phyloP scores from a whole-genome alignment of 2,888 invertebrate genomes.

The Dinocampus coccinellae region DNA sequence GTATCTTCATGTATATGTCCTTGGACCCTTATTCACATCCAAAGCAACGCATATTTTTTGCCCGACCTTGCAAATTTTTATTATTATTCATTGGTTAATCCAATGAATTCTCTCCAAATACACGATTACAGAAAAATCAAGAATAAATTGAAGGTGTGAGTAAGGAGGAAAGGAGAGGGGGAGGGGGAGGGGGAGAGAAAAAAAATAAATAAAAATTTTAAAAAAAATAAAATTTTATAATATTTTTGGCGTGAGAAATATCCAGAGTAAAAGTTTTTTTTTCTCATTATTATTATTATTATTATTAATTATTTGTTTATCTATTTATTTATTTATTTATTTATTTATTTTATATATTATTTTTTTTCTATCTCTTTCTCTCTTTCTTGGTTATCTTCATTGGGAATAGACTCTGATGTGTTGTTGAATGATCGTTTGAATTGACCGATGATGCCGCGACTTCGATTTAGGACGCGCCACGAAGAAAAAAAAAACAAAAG shows the following conservation, averaged over 20 bases:
- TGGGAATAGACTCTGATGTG: neutral
- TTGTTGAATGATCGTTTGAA: slow-evolving; percentile 25
- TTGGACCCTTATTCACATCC: slow-evolving; percentile 46
- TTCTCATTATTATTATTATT: neutral
- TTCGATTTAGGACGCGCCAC: slow-evolving; percentile 23
- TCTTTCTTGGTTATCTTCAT: neutral
- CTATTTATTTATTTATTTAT: too few relatives aligned
- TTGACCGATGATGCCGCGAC: slow-evolving; percentile 36
- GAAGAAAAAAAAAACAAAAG: slow-evolving; percentile 14
- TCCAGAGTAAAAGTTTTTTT: slow-evolving; percentile 18
- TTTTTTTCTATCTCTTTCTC: neutral
- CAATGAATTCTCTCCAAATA: slow-evolving; percentile 16
- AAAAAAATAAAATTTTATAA: neutral
- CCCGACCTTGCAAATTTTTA: slow-evolving; percentile 41
- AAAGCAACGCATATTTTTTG: slow-evolving; percentile 18
- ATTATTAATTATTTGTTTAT: too few relatives aligned
- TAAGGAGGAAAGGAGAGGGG: slow-evolving; percentile 6
- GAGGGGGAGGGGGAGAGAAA: slow-evolving; percentile 4
- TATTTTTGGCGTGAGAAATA: slow-evolving; percentile 27
- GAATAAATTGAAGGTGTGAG: slow-evolving; percentile 15
- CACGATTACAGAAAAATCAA: slow-evolving; percentile 37
- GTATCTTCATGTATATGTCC: slow-evolving; percentile 40
- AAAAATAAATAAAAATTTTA: slow-evolving; percentile 7
- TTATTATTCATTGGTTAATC: slow-evolving; percentile 27
- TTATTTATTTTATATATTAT: too few relatives aligned